Base-by-base conservation (phyloP, 64 coral and sea anemone genomes). In the Trachythela sp. region DNA sequence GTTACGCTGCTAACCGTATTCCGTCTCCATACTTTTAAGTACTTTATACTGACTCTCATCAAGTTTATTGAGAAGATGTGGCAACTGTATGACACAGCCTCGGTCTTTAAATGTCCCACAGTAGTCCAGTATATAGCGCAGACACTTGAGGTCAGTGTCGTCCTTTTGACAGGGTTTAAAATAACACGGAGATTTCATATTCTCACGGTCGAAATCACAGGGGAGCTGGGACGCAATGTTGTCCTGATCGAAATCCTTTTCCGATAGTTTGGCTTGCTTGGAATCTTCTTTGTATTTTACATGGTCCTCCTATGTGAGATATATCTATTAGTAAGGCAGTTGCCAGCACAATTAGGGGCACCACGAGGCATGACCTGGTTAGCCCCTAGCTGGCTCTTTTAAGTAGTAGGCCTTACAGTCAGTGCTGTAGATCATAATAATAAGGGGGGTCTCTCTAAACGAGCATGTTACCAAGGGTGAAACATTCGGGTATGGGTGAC, bases 121-220 rank as follows among this genome's bases (percentile, higher is more conserved):
- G 84, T 94, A 99, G 83, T 94, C 96, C 37, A 99, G 64, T 9
- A 94, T 58, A 39, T 93, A 99, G 70, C 91, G 88, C 29, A 99
- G 41, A 54, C 96, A 99, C 4, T 75, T 71, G 1, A 85, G 70
- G 31, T 93, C 72, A 30, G 40, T 85, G 31, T 93, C 91, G 70
- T 94, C 85, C 0, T 92, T 87, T 13, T 56, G 11, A 70, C 93
- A 92, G 30, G 42, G 24, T 5, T 77, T 32, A 13, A 87, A 84
- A 15, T 93, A 70, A 49, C 96, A 99, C 0, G 96, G 96, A 24
- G 86, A 93, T 76, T 95, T 95, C 48, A 89, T 48, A 27, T 99
- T 99, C 24, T 56, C 88, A 41, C 92, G 92, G 42, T 99, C 96
- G 91, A 99, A 99, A 67, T 99, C 89, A 24, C 96, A 99, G 27